Conservation (phyloP, 2,888 invertebrate genomes). For the Nephrotoma flavescens region DNA sequence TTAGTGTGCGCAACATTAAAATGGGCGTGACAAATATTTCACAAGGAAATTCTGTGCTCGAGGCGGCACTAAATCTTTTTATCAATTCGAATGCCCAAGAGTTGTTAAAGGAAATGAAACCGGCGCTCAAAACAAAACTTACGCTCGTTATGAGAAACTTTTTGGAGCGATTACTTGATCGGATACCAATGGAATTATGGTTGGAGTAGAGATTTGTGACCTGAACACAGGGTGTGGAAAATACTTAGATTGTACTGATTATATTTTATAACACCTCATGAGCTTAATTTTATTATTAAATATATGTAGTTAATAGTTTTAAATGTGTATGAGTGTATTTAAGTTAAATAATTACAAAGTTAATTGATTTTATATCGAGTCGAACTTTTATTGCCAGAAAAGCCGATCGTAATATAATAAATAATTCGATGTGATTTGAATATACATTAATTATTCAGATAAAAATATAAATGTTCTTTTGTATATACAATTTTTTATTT, state of each 20-base stretch:
- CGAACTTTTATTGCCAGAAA: too few relatives aligned
- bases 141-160: constrained; percentile 61
- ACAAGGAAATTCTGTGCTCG: constrained; percentile 64
- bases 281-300: neutral
- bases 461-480: too few relatives aligned
- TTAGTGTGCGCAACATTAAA: constrained; percentile 64
- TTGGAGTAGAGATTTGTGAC: constrained; percentile 31
- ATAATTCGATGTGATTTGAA: too few relatives aligned
- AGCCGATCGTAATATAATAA: too few relatives aligned
- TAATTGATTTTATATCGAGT: too few relatives aligned
- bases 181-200: constrained; percentile 68
- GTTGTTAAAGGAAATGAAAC: constrained; percentile 74
- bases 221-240: neutral
- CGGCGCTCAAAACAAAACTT: constrained; percentile 60
- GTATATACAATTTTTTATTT: too few relatives aligned
- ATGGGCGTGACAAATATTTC: constrained; percentile 79
- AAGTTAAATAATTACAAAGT: too few relatives aligned
- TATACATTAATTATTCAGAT: too few relatives aligned
- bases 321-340: neutral
- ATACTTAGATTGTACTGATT: too few relatives aligned
- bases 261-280: neutral
- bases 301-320: neutral
- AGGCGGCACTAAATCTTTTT: constrained; percentile 71
- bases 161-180: constrained; percentile 56
- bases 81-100: constrained; percentile 78